Evolutionary conservation across 1,140 invertebrate genomes (phyloP).

Genomic region (Mesaphorura yosii): DNA sequence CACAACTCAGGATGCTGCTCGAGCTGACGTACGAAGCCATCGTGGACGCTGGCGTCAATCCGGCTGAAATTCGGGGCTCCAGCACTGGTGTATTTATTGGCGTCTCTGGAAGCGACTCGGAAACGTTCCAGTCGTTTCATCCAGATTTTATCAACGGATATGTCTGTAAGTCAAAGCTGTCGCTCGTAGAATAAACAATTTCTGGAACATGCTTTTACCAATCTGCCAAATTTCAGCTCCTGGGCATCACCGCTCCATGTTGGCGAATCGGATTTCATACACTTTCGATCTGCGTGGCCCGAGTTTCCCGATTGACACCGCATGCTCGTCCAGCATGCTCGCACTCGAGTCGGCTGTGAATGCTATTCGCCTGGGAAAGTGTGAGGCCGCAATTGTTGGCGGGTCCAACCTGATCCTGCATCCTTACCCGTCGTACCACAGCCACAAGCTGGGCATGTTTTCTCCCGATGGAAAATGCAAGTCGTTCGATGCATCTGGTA

Average conservation of each 20-base stretch:
- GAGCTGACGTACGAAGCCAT: too few relatives aligned
- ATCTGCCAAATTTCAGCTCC: too few relatives aligned
- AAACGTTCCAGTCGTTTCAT: too few relatives aligned
- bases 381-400: slow-evolving; percentile 84
- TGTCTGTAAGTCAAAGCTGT: too few relatives aligned
- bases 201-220: too few relatives aligned
- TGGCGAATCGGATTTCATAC: slow-evolving; percentile 88
- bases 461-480: slow-evolving; percentile 79
- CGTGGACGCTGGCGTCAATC: too few relatives aligned
- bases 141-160: too few relatives aligned
- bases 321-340: slow-evolving; percentile 83
- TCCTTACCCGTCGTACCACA: slow-evolving; percentile 76
- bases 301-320: slow-evolving; percentile 85
- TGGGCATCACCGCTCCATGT: slow-evolving; percentile 85
- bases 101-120: too few relatives aligned
- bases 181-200: too few relatives aligned
- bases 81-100: too few relatives aligned
- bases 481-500: slow-evolving; percentile 88
- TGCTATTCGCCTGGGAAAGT: slow-evolving; percentile 70
- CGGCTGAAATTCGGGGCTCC: too few relatives aligned
- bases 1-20: too few relatives aligned
- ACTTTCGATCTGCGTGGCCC: slow-evolving; percentile 87
- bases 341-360: slow-evolving; percentile 74
- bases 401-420: slow-evolving; percentile 71
- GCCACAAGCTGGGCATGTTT: slow-evolving; percentile 80